Conservation (phyloP, 2,113 vertebrate species). For the Cyanocitta stelleri region DNA sequence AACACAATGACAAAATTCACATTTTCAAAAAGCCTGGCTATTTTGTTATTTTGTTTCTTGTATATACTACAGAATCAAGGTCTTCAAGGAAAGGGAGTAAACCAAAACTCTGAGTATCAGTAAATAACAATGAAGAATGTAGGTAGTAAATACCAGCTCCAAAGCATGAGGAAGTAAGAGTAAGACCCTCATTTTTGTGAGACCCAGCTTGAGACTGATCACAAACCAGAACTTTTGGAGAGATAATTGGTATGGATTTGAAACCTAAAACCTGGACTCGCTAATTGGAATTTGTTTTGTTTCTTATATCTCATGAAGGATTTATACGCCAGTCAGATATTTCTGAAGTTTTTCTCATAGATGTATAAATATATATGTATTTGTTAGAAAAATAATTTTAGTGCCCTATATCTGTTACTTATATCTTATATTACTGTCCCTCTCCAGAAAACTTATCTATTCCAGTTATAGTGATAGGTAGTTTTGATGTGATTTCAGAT, state of each 20-base stretch:
- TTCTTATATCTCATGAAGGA: neutral
- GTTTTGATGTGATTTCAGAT: neutral
- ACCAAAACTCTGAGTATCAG: neutral
- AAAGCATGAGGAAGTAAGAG: neutral
- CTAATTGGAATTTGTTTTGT: neutral
- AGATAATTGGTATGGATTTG: neutral
- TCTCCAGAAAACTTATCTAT: neutral
- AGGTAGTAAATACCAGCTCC: neutral
- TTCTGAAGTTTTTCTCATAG: neutral
- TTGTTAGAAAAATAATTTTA: neutral
- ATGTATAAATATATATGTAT: rapidly evolving
- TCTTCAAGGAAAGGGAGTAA: neutral
- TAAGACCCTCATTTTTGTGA: neutral
- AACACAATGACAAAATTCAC: neutral
- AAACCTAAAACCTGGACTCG: neutral
- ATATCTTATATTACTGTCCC: neutral
- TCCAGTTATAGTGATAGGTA: neutral
- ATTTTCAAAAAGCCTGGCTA: neutral
- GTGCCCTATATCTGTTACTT: neutral
- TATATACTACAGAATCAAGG: neutral
- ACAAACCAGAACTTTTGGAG: neutral
- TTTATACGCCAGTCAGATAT: neutral
- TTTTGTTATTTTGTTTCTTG: neutral
- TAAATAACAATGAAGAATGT: neutral
- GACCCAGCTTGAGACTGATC: neutral